These are phyloP conservation scores for Drosophila biarmipes DNA, from an alignment of 1,140 invertebrate genomes.

Conservation along the genomic window DNA sequence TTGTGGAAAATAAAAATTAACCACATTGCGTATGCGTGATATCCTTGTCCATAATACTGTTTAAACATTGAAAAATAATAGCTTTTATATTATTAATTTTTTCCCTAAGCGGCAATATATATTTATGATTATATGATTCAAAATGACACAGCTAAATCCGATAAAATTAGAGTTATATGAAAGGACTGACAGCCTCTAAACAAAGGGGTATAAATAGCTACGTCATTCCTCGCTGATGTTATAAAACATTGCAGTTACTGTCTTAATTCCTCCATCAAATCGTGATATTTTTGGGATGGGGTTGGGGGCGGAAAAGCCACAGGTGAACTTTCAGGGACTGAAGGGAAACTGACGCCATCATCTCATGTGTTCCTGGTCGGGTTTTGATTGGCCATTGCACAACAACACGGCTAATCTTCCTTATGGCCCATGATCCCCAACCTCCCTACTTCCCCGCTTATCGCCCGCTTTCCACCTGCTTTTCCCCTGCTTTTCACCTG, in stretches of 20 bases:
- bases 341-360: slow-evolving; percentile 33
- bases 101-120: too few species aligned
- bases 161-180: not conserved
- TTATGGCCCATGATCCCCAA: slow-evolving; percentile 2
- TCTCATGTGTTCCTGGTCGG: slow-evolving; percentile 24
- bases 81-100: too few species aligned
- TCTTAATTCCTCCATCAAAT: not conserved
- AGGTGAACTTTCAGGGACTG: slow-evolving; percentile 23
- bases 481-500: slow-evolving; percentile 27
- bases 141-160: not conserved
- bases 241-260: slow-evolving; percentile 12
- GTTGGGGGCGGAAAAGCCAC: slow-evolving; percentile 4
- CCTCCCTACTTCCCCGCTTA: slow-evolving; percentile 1
- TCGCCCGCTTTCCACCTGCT: slow-evolving; percentile 12
- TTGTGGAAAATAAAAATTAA: not conserved
- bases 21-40: not conserved
- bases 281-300: not conserved
- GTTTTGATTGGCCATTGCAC: slow-evolving; percentile 48
- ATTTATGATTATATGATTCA: not conserved
- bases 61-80: not conserved
- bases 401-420: slow-evolving; percentile 38
- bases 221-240: slow-evolving; percentile 23
- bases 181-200: not conserved
- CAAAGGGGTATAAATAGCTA: slow-evolving; percentile 9
- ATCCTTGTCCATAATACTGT: not conserved